Evolutionary conservation across 2,113 vertebrate species (phyloP), one percentile per base, ranked within the genome.

Genomic region (Quiscalus mexicanus): DNA sequence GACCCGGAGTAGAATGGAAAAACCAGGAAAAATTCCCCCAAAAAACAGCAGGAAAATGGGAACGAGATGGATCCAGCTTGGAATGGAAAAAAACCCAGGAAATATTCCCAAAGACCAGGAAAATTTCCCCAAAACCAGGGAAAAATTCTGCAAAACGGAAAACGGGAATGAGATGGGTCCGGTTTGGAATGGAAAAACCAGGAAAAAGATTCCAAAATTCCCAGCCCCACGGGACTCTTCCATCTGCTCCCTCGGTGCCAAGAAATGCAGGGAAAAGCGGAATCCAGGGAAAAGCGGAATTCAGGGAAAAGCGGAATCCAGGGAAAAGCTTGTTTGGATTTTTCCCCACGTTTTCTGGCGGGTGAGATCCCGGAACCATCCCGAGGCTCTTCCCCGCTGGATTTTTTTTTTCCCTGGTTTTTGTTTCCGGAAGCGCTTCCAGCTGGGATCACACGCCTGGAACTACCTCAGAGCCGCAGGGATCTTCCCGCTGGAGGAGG

Each of bases 401-500:
- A 16, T 14, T 8, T 63, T n/a, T 63, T n/a, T n/a, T 41, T 22
- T 35, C n/a, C 56, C 33, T 53, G 41, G 1, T 20, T 44, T 64
- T 33, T 44, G 8, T 33, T 56, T n/a, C 22, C 12, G 55, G 55
- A 56, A 56, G 20, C 20, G 6, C 12, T 58, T 15, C 55, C 55
- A 56, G 55, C 55, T n/a, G 87, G 39, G 47, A 92, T 93, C 86
- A 31, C 69, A 87, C 94, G 70, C 10, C 56, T 90, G 89, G 93
- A 75, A 96, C 98, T 98, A 98, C 97, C 98, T 98, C 98, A 98
- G 79, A 89, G 56, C 56, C 9, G 6, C 56, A 10, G 33, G 33
- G 56, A n/a, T 10, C 14, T n/a, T 49, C 59, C 42, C 1, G 17
- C 35, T 10, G 22, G 2, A 22, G 15, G 22, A 25, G 8, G 63